These are phyloP conservation scores for Coleophora deauratella DNA, from an alignment of 2,888 invertebrate species.

Conservation along the genomic window DNA sequence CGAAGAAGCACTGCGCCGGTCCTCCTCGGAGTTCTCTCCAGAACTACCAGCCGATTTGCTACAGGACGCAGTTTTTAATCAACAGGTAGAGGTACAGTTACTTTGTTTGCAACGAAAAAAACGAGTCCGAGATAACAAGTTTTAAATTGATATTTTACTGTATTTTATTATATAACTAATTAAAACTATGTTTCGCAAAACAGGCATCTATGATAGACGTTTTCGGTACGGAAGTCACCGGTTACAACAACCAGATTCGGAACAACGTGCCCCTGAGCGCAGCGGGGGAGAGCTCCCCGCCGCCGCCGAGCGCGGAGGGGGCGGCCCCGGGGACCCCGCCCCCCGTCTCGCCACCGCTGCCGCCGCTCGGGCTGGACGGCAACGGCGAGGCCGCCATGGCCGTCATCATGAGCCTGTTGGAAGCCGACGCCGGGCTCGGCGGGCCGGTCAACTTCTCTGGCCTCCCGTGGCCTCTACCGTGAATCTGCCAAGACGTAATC, in stretches of 20 bases:
- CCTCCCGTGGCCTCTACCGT: slow-evolving; percentile 89
- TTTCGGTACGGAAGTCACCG: slow-evolving; percentile 27
- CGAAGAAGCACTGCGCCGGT: slow-evolving; percentile 77
- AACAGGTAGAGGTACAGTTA: slow-evolving; percentile 45
- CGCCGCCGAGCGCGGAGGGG: slow-evolving; percentile 22
- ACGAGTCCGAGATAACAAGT: too few species aligned
- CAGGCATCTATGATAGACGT: slow-evolving; percentile 43
- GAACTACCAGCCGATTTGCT: slow-evolving; percentile 40
- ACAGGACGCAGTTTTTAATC: slow-evolving; percentile 42
- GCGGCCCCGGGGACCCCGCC: slow-evolving; percentile 24
- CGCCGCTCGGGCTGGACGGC: slow-evolving; percentile 73
- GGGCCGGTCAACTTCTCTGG: slow-evolving; percentile 91
- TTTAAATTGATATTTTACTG: too few species aligned
- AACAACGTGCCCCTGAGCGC: slow-evolving; percentile 50
- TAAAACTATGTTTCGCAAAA: neutral
- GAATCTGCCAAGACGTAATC: slow-evolving; percentile 13
- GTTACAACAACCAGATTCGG: slow-evolving; percentile 30
- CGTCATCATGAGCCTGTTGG: slow-evolving; percentile 91
- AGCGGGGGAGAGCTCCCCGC: slow-evolving; percentile 24
- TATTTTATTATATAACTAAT: too few species aligned
- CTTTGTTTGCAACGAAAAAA: neutral
- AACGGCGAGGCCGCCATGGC: slow-evolving; percentile 94
- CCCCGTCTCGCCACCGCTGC: slow-evolving; percentile 35
- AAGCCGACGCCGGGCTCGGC: slow-evolving; percentile 91
- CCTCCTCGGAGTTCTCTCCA: slow-evolving; percentile 35